Evolutionary conservation across 2,888 invertebrate species (phyloP).

Genomic region (Drosophila macrospina): DNA sequence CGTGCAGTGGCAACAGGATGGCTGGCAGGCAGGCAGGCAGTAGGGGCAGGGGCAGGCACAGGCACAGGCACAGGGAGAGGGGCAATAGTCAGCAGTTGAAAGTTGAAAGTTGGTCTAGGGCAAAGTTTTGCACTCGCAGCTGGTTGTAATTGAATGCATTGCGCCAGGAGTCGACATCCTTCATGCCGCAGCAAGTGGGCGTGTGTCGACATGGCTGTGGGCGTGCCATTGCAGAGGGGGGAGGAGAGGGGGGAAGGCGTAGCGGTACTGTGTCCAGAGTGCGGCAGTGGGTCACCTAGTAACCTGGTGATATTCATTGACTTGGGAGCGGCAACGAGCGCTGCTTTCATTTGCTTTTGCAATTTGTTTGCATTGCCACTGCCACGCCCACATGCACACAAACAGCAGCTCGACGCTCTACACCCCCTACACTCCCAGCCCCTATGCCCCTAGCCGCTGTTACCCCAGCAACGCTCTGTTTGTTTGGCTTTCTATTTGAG

Average conservation of each 20-base stretch:
- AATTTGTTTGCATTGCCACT: slow-evolving; percentile 71
- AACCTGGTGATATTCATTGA: slow-evolving; percentile 81
- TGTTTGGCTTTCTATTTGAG: slow-evolving; percentile 81
- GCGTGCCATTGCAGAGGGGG: neutral
- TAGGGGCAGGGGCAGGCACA: slow-evolving; percentile 14
- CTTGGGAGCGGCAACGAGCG: slow-evolving; percentile 52
- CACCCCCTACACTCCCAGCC: neutral
- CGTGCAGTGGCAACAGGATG: neutral
- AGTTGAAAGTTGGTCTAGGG: slow-evolving; percentile 83
- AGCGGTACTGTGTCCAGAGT: slow-evolving; percentile 42
- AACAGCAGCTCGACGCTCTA: neutral
- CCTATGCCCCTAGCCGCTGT: neutral
- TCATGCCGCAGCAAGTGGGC: neutral
- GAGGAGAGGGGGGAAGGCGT: too few relatives aligned
- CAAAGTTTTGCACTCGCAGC: slow-evolving; percentile 62
- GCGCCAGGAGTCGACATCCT: slow-evolving; percentile 11
- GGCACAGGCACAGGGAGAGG: slow-evolving; percentile 1
- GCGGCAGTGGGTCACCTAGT: slow-evolving; percentile 82
- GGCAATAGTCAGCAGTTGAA: slow-evolving; percentile 37
- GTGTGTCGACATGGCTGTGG: slow-evolving; percentile 5
- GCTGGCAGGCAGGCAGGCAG: neutral
- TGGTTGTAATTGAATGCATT: slow-evolving; percentile 50
- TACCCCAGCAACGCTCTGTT: slow-evolving; percentile 43
- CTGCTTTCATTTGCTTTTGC: slow-evolving; percentile 60
- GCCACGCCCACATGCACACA: slow-evolving; percentile 48